Conservation (phyloP, 2,797 vertebrate genomes). For the Tiaroga cobitis region DNA sequence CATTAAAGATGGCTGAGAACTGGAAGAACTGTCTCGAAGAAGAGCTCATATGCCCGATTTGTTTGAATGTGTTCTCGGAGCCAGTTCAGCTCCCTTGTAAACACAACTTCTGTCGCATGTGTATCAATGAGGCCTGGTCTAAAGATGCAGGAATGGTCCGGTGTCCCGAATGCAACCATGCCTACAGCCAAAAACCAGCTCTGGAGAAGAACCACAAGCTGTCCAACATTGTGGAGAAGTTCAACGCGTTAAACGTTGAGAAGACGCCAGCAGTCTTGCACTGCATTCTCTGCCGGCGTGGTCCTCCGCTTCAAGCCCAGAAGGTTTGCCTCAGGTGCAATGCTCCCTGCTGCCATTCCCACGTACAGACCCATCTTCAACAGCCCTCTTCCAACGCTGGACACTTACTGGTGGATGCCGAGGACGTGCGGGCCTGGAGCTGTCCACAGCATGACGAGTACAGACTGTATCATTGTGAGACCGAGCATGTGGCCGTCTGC, state of each 20-base stretch:
- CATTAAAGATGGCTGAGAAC: slow-evolving; percentile 91
- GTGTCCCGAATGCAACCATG: slow-evolving; percentile 98
- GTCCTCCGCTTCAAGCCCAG: slow-evolving; percentile 92
- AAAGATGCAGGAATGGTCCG: slow-evolving; percentile 94
- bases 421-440: slow-evolving; percentile 96
- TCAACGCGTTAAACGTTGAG: slow-evolving; percentile 91
- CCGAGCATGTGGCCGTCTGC: slow-evolving; percentile 98
- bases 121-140: slow-evolving; percentile 98
- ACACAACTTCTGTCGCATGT: slow-evolving; percentile 99
- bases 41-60: slow-evolving; percentile 99
- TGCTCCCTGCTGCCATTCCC: slow-evolving; percentile 98
- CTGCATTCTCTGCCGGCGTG: slow-evolving; percentile 97
- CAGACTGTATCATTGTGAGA: slow-evolving; percentile 98
- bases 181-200: slow-evolving; percentile 96
- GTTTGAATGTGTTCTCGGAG: slow-evolving; percentile 98
- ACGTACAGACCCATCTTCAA: slow-evolving; percentile 98
- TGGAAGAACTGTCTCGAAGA: slow-evolving; percentile 99
- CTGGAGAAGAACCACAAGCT: slow-evolving; percentile 99
- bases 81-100: slow-evolving; percentile 99
- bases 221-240: slow-evolving; percentile 99
- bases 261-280: slow-evolving; percentile 85
- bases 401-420: slow-evolving; percentile 96
- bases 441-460: slow-evolving; percentile 99
- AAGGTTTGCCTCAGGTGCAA: slow-evolving; percentile 98
- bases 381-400: slow-evolving; percentile 96